Evolutionary conservation across 2,888 invertebrate genomes (phyloP).

Genomic region (Tubulanus polymorphus): DNA sequence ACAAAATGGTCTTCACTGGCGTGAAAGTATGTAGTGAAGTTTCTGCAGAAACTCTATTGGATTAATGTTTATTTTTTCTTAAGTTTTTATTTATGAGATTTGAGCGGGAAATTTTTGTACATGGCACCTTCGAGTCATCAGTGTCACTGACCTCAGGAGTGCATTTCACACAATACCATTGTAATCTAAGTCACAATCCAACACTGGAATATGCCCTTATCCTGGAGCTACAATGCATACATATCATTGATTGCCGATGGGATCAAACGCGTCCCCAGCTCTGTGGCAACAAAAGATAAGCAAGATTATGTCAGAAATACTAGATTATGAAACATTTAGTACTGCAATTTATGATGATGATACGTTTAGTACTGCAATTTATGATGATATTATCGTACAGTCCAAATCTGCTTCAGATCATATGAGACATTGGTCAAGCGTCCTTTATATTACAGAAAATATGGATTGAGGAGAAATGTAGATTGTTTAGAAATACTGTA

Average conservation of each 20-base stretch:
- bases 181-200: background rate
- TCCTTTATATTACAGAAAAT: background rate
- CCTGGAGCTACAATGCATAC: background rate
- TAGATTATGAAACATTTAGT: background rate
- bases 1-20: no score
- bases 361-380: background rate
- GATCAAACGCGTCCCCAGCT: background rate
- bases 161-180: background rate
- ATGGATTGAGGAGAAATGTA: no score
- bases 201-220: background rate
- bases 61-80: no score
- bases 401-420: background rate
- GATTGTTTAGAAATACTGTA: background rate
- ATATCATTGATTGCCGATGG: background rate
- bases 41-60: no score
- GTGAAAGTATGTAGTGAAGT: no score
- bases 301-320: background rate
- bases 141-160: background rate
- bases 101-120: no score
- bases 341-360: background rate
- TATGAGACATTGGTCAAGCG: background rate
- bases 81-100: no score
- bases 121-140: no score
- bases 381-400: background rate
- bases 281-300: background rate